Base-by-base conservation (phyloP, 2,888 invertebrate genomes). In the Amphimallon solstitiale region DNA sequence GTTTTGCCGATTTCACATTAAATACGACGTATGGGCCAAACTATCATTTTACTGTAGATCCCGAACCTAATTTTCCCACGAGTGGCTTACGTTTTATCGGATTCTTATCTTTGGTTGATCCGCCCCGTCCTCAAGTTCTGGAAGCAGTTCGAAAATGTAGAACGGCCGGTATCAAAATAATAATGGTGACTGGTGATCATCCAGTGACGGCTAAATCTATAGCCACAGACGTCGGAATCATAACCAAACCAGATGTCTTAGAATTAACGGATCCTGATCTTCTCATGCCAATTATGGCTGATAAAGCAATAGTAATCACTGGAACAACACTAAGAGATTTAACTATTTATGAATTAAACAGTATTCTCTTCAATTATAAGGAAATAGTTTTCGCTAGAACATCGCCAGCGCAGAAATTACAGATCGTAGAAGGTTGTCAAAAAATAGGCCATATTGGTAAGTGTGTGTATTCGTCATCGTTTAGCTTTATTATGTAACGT, bases 151-250 rank as follows among this genome's bases (percentile, higher is more conserved):
- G 79, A n/a, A 86, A 89, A 52, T 92, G 92, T 70, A 87, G 92
- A 38, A 86, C 86, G 29, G 93, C 93, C 1, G 93, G 93, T 5
- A 94, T 95, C 66, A 90, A 92, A 62, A 89, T 90, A 6, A 87
- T 92, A 75, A 92, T 92, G 92, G 90, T 92, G 2, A 92, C 92
- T 0, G 92, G 92, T 7, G 93, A 93, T 81, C 93, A 93, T 80
- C 93, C 93, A 0, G 89, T 90, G 63, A 93, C 93, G 5, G 93
- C 93, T 35, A 88, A 90, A 76, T 91, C 93, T 9, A 90, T 93
- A 63, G 93, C 93, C 0, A 82, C 85, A 67, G 87, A 89, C 70
- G 92, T 92, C 2, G 91, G 92, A 37, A 92, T 92, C 71, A 90
- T 91, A 46, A 88, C 88, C 12, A 82, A 84, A 2, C 71, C 74